These are phyloP conservation scores for Manduca sexta DNA, from an alignment of 1,140 invertebrate species.

Conservation along the genomic window DNA sequence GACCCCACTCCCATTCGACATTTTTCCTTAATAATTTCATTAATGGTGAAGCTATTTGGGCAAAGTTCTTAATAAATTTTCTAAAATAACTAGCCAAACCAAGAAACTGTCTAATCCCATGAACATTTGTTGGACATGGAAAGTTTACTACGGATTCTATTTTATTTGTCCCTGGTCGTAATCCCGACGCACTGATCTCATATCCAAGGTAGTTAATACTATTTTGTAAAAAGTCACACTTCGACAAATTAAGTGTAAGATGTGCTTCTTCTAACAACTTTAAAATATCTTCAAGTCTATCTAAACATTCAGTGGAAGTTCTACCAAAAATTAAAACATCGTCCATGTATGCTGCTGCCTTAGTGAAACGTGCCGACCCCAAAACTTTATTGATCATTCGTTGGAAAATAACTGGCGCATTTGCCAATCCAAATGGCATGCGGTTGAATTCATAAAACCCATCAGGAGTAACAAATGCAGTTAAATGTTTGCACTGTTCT, in stretches of 20 bases:
- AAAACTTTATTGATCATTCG: constrained; percentile 9
- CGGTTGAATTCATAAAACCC: constrained; percentile 8
- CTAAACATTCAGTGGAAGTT: background rate
- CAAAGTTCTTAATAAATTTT: constrained; percentile 29
- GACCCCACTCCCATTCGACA: too few relatives aligned
- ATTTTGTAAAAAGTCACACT: too few relatives aligned
- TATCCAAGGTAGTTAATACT: too few relatives aligned
- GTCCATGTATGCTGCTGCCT: constrained; percentile 8
- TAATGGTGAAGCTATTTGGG: constrained; percentile 8
- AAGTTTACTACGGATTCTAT: constrained; percentile 4
- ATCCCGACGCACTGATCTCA: too few relatives aligned
- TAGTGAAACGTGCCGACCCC: constrained; percentile 2
- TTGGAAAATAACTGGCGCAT: constrained; percentile 11
- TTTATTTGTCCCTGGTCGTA: too few relatives aligned
- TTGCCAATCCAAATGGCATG: constrained; percentile 12
- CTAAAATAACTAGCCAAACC: constrained; percentile 26
- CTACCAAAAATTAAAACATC: constrained; percentile 5
- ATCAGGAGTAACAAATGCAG: constrained; percentile 15
- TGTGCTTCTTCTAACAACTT: background rate
- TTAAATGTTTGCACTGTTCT: background rate
- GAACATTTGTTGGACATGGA: constrained; percentile 21
- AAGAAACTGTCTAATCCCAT: constrained; percentile 18
- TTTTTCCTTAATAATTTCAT: too few relatives aligned
- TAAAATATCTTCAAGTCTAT: constrained; percentile 7
- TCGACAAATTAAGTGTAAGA: too few relatives aligned